Evolutionary conservation across 2,113 vertebrate species (phyloP).

Genomic region (Xiphias gladius): DNA sequence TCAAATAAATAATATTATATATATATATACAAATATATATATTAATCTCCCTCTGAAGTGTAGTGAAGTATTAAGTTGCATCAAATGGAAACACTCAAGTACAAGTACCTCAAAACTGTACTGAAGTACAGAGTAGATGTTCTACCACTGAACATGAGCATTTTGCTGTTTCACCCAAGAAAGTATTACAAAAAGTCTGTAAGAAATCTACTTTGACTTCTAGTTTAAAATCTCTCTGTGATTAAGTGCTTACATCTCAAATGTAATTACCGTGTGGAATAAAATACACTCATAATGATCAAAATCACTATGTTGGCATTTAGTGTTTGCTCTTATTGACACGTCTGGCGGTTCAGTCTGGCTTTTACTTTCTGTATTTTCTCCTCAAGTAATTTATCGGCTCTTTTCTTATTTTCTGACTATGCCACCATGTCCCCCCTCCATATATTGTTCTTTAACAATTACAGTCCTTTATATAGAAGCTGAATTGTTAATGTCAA

Average conservation of each 20-base stretch:
- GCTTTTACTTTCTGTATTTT: not conserved
- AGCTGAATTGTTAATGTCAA: not conserved
- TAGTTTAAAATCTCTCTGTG: slow-evolving; percentile 19
- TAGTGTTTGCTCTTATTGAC: slow-evolving; percentile 9
- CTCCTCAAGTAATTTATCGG: not conserved
- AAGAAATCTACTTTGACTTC: slow-evolving; percentile 8
- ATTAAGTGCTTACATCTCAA: slow-evolving; percentile 14
- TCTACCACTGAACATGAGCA: not conserved
- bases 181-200: not conserved
- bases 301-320: slow-evolving; percentile 24
- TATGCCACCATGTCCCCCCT: not conserved
- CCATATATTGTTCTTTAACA: no score
- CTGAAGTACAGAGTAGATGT: not conserved
- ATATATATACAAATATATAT: no score
- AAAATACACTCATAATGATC: slow-evolving; percentile 14
- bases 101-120: no score
- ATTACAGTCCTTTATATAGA: not conserved
- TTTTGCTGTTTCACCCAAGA: not conserved
- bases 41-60: no score
- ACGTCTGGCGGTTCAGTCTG: not conserved
- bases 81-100: no score
- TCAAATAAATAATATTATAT: no score
- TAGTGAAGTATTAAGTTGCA: no score
- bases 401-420: not conserved
- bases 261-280: slow-evolving; percentile 10